A percentile compares a stretch with the other conserved stretches of the same genome.
Evolutionary conservation across 2,113 vertebrate genomes (phyloP).

Genomic region (Lethenteron camtschaticum): DNA sequence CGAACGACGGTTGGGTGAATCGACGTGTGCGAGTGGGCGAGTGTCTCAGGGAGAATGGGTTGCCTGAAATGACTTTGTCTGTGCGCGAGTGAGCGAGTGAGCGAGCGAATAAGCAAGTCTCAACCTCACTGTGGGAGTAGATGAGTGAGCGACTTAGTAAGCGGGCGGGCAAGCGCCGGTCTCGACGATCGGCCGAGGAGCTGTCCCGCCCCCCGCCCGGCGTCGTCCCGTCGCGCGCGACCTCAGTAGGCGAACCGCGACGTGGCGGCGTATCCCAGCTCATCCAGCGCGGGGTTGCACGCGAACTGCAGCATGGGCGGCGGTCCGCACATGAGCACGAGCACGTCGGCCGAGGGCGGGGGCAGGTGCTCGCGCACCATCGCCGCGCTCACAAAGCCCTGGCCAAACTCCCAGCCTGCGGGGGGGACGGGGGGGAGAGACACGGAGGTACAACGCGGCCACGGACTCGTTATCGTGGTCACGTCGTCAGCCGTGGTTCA

Average conservation of each 20-base stretch:
- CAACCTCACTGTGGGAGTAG: too few relatives aligned
- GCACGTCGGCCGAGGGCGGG: slow-evolving; percentile 31
- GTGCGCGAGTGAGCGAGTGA: too few relatives aligned
- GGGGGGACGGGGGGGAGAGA: not conserved
- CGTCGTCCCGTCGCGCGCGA: not conserved
- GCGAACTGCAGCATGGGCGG: slow-evolving; percentile 94
- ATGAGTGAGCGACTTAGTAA: too few relatives aligned
- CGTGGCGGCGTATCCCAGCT: slow-evolving; percentile 37
- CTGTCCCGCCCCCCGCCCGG: not conserved
- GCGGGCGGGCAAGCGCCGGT: not conserved
- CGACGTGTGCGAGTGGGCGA: too few relatives aligned
- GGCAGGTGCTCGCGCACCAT: slow-evolving; percentile 63
- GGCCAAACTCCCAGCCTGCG: slow-evolving; percentile 67
- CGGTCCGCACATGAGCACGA: slow-evolving; percentile 80
- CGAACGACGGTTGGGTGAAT: too few relatives aligned
- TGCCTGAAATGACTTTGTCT: too few relatives aligned
- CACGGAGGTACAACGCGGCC: too few relatives aligned
- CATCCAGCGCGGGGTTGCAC: slow-evolving; percentile 74
- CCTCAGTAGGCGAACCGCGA: slow-evolving; percentile 48
- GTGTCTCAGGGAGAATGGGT: too few relatives aligned
- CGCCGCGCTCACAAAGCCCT: slow-evolving; percentile 68
- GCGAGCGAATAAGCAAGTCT: too few relatives aligned
- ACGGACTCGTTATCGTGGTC: too few relatives aligned
- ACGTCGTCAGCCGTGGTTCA: too few relatives aligned
- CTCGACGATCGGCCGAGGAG: not conserved